Conservation (phyloP, 2,888 invertebrate species). For the Emmelina monodactyla region DNA sequence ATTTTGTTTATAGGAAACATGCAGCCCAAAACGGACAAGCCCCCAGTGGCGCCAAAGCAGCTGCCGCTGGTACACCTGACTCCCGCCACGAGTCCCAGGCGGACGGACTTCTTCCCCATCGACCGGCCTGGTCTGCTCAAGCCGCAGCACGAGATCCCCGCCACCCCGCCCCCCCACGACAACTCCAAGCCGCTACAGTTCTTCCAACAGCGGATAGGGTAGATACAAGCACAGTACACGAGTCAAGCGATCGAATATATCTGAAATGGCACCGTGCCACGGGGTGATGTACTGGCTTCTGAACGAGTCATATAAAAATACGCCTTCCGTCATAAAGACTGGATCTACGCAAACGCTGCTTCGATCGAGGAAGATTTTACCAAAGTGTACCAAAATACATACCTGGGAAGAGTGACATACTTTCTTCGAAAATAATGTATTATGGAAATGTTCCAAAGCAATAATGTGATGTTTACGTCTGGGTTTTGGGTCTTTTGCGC, state of each 20-base stretch:
- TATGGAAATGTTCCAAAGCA: too few species aligned
- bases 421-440: neutral
- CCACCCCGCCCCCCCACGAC: conserved; percentile 49
- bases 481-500: too few species aligned
- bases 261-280: conserved; percentile 54
- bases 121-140: conserved; percentile 44
- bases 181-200: conserved; percentile 38
- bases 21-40: conserved; percentile 50
- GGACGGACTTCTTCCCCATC: conserved; percentile 23
- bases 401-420: neutral
- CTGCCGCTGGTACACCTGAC: conserved; percentile 47
- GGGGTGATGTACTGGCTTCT: conserved; percentile 38
- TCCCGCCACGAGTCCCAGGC: conserved; percentile 30
- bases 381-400: conserved; percentile 8
- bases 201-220: conserved; percentile 51
- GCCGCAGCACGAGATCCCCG: conserved; percentile 50
- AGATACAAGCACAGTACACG: conserved; percentile 22
- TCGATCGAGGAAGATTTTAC: conserved; percentile 24
- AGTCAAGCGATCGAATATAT: conserved; percentile 24
- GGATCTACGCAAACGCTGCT: conserved; percentile 33
- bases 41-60: conserved; percentile 40
- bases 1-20: conserved; percentile 33
- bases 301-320: conserved; percentile 45
- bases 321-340: conserved; percentile 28
- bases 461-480: too few species aligned